Base-by-base conservation (phyloP, 2,888 invertebrate genomes). In the Ethmia dodecea region DNA sequence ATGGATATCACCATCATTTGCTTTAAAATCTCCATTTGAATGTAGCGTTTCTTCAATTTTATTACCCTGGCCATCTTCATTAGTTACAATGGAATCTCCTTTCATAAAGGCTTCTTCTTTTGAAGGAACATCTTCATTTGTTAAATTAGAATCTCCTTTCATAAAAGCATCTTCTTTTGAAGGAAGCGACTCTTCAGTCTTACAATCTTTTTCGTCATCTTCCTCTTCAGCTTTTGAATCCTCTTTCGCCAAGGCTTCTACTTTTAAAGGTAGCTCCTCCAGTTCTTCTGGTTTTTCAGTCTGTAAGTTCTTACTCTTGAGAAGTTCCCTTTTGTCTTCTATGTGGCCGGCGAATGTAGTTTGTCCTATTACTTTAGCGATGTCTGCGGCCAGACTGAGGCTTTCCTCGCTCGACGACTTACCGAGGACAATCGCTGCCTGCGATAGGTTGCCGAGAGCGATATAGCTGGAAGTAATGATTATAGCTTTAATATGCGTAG, bases 371-470 rank as follows among this genome's bases (percentile, higher is more conserved):
- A 70, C 52, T 40, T 81, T 75, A 0, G 92, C 91, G 18, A 93
- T 61, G 30, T 90, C 88, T 0, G 88, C 80, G 0, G 92, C 91
- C 8, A 91, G 60, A 36, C 81, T 72, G 13, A 93, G 70, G 28
- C 77, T 69, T 0, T 83, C 69, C n/a, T 87, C 57, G 32, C 90
- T 86, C 2, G 68, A 70, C 14, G 89, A 77, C 16, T 88, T 83
- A n/a, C 89, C 80, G 14, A 94, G 73, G 1, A 79, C 49, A 38
- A 86, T 77, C 0, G 91, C 89, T 0, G 93, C 93, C 52, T 89
- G 80, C n/a, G 87, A 77, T 3, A 89, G 71, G 26, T 91, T 75
- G 13, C 88, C 89, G 31, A 89, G 60, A 8, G 86, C 88, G 9
- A 92, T 71, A 45, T 87, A 83, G 55, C 93, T 92, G 68, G 75